Evolutionary conservation across 2,888 invertebrate genomes (phyloP).

Genomic region (Erannis defoliaria): DNA sequence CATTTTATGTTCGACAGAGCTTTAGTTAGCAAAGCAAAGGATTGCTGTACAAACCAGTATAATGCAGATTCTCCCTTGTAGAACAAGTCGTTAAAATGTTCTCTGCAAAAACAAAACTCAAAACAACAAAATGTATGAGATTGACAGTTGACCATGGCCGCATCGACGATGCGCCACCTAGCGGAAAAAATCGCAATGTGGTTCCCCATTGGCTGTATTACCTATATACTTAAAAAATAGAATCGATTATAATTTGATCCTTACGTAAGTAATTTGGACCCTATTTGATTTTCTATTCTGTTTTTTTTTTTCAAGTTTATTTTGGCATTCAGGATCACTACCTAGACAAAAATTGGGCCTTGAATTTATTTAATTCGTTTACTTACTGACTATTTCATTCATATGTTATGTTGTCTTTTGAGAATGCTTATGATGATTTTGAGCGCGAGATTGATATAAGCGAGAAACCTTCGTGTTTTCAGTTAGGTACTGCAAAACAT

Average conservation of each 20-base stretch:
- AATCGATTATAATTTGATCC: neutral
- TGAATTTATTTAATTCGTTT: neutral
- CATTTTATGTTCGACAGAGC: too few relatives aligned
- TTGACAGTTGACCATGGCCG: too few relatives aligned
- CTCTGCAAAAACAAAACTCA: too few relatives aligned
- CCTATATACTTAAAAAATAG: neutral
- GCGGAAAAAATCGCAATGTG: too few relatives aligned
- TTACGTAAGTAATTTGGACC: conserved; percentile 10
- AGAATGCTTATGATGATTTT: neutral
- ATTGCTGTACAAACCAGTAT: too few relatives aligned
- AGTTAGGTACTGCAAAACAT: too few relatives aligned
- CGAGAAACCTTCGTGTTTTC: too few relatives aligned
- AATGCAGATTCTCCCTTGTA: too few relatives aligned
- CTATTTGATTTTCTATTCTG: neutral
- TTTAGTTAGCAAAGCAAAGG: too few relatives aligned
- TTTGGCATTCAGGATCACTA: neutral
- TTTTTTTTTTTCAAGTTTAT: neutral
- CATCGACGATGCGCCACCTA: too few relatives aligned
- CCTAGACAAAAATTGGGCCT: neutral
- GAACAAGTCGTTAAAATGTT: too few relatives aligned
- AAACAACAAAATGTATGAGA: too few relatives aligned
- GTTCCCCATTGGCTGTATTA: neutral
- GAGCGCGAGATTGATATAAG: neutral
- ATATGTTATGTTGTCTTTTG: neutral
- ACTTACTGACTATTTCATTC: neutral